These are phyloP conservation scores for Xenopus borealis DNA, from an alignment of 2,113 vertebrate genomes.

Conservation along the genomic window DNA sequence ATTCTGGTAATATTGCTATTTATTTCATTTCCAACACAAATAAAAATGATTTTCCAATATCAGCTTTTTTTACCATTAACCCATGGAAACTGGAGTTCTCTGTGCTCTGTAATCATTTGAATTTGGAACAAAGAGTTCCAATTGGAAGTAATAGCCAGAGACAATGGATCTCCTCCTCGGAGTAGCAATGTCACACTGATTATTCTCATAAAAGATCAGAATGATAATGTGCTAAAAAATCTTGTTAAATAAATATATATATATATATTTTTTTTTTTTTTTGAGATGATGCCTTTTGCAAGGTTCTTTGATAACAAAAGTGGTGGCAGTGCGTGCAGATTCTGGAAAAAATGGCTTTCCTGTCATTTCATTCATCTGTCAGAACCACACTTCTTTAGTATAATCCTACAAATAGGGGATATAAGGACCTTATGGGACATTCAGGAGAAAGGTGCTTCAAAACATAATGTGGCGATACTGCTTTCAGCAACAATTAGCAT, in stretches of 20 bases:
- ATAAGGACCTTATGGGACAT: conserved; percentile 5
- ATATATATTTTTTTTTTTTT: no score
- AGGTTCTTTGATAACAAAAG: conserved; percentile 55
- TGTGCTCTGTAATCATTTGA: conserved; percentile 59
- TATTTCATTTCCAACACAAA: conserved; percentile 51
- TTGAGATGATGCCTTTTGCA: conserved; percentile 59
- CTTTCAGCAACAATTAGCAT: conserved; percentile 38
- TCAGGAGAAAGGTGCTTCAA: conserved; percentile 2
- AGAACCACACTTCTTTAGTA: conserved; percentile 11
- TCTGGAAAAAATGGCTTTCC: conserved; percentile 19
- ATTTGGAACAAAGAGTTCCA: conserved; percentile 50
- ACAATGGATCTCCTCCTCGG: conserved; percentile 34
- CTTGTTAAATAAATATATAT: no score
- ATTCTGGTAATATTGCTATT: conserved; percentile 18
- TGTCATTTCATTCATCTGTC: conserved; percentile 39
- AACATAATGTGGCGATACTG: no score
- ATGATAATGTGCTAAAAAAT: conserved; percentile 60
- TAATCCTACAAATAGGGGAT: conserved; percentile 18
- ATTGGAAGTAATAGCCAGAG: conserved; percentile 30
- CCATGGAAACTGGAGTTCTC: conserved; percentile 59
- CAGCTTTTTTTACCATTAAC: conserved; percentile 50
- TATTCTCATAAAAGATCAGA: conserved; percentile 54
- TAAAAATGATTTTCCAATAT: conserved; percentile 33
- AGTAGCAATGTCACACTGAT: conserved; percentile 43
- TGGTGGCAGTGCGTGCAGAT: neutral